Base-by-base conservation (phyloP, 2,113 vertebrate species). In the Gymnogyps californianus region DNA sequence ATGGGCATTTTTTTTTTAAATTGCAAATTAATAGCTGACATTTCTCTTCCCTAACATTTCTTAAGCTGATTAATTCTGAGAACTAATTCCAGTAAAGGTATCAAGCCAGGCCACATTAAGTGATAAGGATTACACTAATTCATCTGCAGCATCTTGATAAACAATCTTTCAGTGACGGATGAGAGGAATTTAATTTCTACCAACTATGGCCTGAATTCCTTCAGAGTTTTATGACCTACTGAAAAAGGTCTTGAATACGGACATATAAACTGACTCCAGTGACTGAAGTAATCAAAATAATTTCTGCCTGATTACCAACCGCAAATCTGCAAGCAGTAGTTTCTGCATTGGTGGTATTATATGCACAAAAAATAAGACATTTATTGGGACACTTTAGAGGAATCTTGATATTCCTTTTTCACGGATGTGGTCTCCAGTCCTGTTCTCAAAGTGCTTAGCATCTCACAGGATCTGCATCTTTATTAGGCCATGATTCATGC, bases 21-120 rank as follows among this genome's bases (percentile, higher is more conserved):
- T 36, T 66, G 13, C 26, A 87, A 89, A 49, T 46, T 69, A 94
- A 82, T 64, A 93, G 90, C 79, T 83, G 88, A 67, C 54, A 75
- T 91, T 92, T 96, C 26, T 85, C 57, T 95, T 96, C 52, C 52
- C 71, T 96, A 96, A 81, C 61, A 89, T 93, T 89, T 94, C 67
- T 79, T 97, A 96, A 97, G 89, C 84, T 96, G 95, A 95, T 97
- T 97, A 97, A 96, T 96, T 97, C 93, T 85, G 87, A 94, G 69
- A 96, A 97, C 70, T 70, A 95, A 95, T 97, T 97, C 40, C 61
- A 87, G 78, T 52, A 94, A 87, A 96, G 75, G 76, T 91, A 94
- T 93, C 85, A 92, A 88, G 59, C 51, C 65, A 72, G 66, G 69
- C 75, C 95, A 93, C 67, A 88, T 65, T 93, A 96, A 94, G 66